Base-by-base conservation (phyloP, 2,888 invertebrate genomes). In the Miltochrista miniata region DNA sequence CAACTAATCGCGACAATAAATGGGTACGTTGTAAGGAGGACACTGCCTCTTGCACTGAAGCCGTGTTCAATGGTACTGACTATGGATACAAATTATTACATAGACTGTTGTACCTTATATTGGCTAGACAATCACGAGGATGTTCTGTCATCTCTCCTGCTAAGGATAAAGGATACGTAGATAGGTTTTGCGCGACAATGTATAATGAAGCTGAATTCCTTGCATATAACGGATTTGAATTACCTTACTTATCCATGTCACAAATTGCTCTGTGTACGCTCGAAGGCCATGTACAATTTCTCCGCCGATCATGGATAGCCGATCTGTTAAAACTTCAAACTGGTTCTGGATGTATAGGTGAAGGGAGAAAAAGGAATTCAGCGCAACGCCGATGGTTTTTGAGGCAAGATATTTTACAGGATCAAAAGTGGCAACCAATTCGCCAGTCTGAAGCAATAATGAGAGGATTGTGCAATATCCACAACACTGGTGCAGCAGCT, bases 11-110 rank as follows among this genome's bases (percentile, higher is more conserved):
- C 11, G 10, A 33, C 7, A 48, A 36, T 31, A 10, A 13, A 18
- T 48, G n/a, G 37, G 15, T 37, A 13, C 3, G 15, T 13, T 48
- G 48, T 33, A 18, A 37, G 5, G 14, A 24, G 5, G 11, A 10
- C 24, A n/a, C 13, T 48, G 42, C n/a, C 7, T 13, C 11, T n/a
- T n/a, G n/a, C n/a, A n/a, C n/a, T n/a, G n/a, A n/a, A n/a, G n/a
- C n/a, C n/a, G n/a, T n/a, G n/a, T 15, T 38, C 9, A 33, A 43
- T 7, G 43, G 48, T 50, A 67, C 70, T 0, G 59, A 78, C 31
- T 75, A 64, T 36, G 84, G 83, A 14, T 84, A 83, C 43, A 72
- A 68, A 4, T 45, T 85, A 2, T 56, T 74, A n/a, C 81, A 82
- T 54, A 80, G 84, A 49, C 34, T 44, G 11, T 11, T 49, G 9